phyloP scores from a whole-genome alignment of 2,113 vertebrate species.

The Sinocyclocheilus anophthalmus region DNA sequence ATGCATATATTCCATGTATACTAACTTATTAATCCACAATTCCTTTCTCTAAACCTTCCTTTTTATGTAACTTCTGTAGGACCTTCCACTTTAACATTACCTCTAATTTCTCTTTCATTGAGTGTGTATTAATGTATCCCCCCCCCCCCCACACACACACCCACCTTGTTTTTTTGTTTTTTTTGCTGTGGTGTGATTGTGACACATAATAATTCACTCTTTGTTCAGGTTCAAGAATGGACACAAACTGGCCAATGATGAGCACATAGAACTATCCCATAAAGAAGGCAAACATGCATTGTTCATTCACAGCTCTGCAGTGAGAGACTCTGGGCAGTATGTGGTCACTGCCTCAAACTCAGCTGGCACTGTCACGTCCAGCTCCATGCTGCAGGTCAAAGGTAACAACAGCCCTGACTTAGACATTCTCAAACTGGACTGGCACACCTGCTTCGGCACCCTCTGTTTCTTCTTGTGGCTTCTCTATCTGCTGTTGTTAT shows the following conservation, averaged over 20 bases:
- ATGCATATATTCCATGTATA: conserved; percentile 14
- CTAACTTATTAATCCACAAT: conserved; percentile 20
- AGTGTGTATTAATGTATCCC: conserved; percentile 20
- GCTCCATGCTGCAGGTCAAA: conserved; percentile 76
- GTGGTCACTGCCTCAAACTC: conserved; percentile 73
- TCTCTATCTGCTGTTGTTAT: conserved; percentile 75
- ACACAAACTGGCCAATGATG: conserved; percentile 79
- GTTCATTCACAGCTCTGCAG: conserved; percentile 79
- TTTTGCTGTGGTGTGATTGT: conserved; percentile 59
- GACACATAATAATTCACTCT: conserved; percentile 83
- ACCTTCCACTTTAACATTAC: conserved; percentile 32
- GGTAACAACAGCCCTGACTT: conserved; percentile 76
- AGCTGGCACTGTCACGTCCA: conserved; percentile 76
- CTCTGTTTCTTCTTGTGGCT: conserved; percentile 85
- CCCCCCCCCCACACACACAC: no score
- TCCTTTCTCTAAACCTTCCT: conserved; percentile 6
- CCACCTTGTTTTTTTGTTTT: not conserved
- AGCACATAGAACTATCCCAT: conserved; percentile 79
- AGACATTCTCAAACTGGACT: conserved; percentile 74
- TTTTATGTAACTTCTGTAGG: not conserved
- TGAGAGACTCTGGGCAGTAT: conserved; percentile 81
- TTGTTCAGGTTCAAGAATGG: conserved; percentile 88
- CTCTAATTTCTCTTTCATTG: conserved; percentile 13
- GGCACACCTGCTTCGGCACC: conserved; percentile 76
- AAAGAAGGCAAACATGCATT: conserved; percentile 81